A percentile compares a stretch with the other conserved stretches of the same genome.
phyloP scores from a whole-genome alignment of 2,888 invertebrate genomes.

The Eulithis prunata region DNA sequence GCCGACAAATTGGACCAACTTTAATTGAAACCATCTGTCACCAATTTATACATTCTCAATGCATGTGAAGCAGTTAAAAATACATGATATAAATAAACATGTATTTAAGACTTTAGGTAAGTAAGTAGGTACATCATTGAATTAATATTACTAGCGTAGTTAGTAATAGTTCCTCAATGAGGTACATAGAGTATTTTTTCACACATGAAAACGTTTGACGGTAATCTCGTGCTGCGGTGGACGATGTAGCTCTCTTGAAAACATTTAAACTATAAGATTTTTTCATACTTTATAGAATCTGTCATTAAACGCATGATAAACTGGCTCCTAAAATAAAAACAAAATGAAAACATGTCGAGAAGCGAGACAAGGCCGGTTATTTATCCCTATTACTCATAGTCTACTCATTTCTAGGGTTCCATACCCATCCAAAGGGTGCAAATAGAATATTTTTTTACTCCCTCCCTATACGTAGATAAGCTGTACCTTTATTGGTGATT shows the following conservation, averaged over 20 bases:
- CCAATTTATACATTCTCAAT: conserved; percentile 11
- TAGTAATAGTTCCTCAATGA: too few relatives aligned
- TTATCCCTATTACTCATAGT: conserved; percentile 50
- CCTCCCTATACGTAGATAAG: too few relatives aligned
- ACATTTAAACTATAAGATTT: too few relatives aligned
- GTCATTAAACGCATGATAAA: conserved; percentile 33
- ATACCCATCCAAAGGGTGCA: background rate
- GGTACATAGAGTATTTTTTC: too few relatives aligned
- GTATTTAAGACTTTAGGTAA: conserved; percentile 24
- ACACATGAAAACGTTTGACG: too few relatives aligned
- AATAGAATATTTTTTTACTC: background rate
- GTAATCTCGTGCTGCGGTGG: too few relatives aligned
- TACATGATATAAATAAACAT: conserved; percentile 12
- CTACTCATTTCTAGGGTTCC: conserved; percentile 38
- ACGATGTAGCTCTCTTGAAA: too few relatives aligned
- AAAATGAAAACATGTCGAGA: conserved; percentile 34
- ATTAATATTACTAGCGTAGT: too few relatives aligned
- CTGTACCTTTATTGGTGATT: too few relatives aligned
- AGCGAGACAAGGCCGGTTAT: conserved; percentile 51
- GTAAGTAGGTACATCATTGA: too few relatives aligned
- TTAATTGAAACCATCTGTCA: conserved; percentile 1
- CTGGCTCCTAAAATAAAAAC: conserved; percentile 38
- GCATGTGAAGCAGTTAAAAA: conserved; percentile 18
- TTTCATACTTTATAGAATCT: conserved; percentile 19
- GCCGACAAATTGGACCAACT: background rate